Conservation (phyloP, 2,888 invertebrate genomes). For the Spodoptera exigua region DNA sequence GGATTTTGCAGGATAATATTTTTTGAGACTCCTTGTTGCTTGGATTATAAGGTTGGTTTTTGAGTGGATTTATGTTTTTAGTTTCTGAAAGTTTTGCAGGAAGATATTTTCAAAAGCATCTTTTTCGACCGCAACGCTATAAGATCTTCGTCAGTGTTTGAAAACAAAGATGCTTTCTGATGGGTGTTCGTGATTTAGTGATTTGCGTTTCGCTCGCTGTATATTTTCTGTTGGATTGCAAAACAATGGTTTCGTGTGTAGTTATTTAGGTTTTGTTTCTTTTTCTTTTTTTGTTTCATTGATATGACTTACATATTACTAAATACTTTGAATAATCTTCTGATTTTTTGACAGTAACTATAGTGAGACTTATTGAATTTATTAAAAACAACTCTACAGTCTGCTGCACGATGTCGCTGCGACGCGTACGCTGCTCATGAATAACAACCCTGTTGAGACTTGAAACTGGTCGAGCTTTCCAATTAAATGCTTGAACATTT, state of each 20-base stretch:
- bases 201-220: conserved; percentile 66
- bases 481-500: no score
- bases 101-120: conserved; percentile 70
- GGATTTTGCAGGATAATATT: conserved; percentile 18
- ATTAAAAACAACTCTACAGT: no score
- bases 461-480: no score
- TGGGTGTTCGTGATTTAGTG: conserved; percentile 81
- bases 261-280: conserved; percentile 36
- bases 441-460: no score
- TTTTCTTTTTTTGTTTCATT: conserved; percentile 26
- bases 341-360: no score
- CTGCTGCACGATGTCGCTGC: no score
- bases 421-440: no score
- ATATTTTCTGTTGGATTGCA: conserved; percentile 50
- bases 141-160: conserved; percentile 79
- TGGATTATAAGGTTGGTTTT: conserved; percentile 54
- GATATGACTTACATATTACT: conserved; percentile 18
- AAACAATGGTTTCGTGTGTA: conserved; percentile 54
- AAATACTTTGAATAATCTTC: conserved; percentile 11
- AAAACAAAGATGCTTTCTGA: conserved; percentile 85
- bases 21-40: neutral
- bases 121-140: conserved; percentile 83
- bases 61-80: neutral
- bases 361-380: no score
- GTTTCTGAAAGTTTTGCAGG: conserved; percentile 38